Base-by-base conservation (phyloP, 2,888 invertebrate species). In the Sycophila texana region DNA sequence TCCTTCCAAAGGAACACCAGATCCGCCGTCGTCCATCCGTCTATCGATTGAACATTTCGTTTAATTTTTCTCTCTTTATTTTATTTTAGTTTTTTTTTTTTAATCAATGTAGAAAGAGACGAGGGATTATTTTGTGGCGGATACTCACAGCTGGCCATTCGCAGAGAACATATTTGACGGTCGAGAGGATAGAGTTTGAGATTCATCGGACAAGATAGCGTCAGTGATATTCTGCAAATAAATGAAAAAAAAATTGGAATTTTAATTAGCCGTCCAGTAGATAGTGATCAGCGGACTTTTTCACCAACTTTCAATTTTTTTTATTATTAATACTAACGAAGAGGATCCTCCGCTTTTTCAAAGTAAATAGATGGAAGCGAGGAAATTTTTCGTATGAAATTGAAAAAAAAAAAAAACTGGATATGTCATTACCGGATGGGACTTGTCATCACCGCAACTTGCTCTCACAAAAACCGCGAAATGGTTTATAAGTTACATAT, bases 1-100 rank as follows among this genome's bases (percentile, higher is more conserved):
- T 97, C 96, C 91, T 98, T 98, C 98, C 98, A 99, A 85, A 97
- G 93, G 92, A 99, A 99, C 85, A 98, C 97, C 88, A 99, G 93
- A 92, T 99, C 98, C 85, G 96, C 96, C 66, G 98, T 98, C 65
- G 99, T 99, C 96, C 98, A 99, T 82, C 99, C 99, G 91, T 99
- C 99, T 99, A 91, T 83, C 92, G 88, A 61, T 58, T 20, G 18
- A n/a, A 30, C 7, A 20, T 57, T 14, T 13, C 20, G 30, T 18
- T 51, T 0, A 13, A 30, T 47, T 65, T 30, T 65, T 47, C 18
- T n/a, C 47, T 63, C 47, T 65, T 61, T 61, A 4, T 61, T n/a
- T n/a, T 61, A 14, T 30, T 10, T 61, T n/a, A n/a, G 16, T 18
- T 20, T 60, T 63, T 65, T 1, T 39, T 55, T 47, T 55, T 18